A percentile compares a stretch with the other conserved stretches of the same genome.
These are phyloP conservation scores for Girardia tigrina DNA, from an alignment of 2,888 invertebrate genomes.

Conservation along the genomic window DNA sequence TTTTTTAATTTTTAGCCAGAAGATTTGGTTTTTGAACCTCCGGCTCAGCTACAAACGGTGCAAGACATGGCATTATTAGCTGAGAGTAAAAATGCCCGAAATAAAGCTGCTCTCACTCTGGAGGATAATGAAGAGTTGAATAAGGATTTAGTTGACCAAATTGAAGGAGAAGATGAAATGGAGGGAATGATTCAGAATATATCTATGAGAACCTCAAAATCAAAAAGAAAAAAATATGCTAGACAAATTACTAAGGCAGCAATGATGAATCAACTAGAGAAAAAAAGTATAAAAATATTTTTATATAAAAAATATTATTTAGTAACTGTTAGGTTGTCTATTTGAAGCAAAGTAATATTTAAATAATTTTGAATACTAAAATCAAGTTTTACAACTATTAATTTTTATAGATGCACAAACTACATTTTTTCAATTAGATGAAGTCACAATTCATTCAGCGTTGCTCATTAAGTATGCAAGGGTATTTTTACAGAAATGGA, in stretches of 20 bases:
- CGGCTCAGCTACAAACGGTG: not conserved
- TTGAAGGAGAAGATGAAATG: not conserved
- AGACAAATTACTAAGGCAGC: not conserved
- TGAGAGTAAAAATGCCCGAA: not conserved
- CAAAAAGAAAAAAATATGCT: conserved; percentile 23
- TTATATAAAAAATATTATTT: too few species aligned
- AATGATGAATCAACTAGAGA: not conserved
- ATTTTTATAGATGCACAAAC: too few species aligned
- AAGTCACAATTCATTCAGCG: too few species aligned
- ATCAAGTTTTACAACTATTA: too few species aligned
- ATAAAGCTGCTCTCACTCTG: not conserved
- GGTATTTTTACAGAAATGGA: too few species aligned
- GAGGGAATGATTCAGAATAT: conserved; percentile 5
- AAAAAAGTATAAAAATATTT: not conserved
- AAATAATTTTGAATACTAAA: too few species aligned
- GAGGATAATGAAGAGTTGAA: not conserved
- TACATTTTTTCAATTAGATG: too few species aligned
- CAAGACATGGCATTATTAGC: conserved; percentile 13
- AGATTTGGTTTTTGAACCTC: not conserved
- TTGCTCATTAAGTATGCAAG: too few species aligned
- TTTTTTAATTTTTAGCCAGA: too few species aligned
- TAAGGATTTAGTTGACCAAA: not conserved
- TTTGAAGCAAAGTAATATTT: too few species aligned
- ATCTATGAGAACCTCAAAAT: not conserved
- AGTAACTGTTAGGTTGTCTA: too few species aligned